Conservation (phyloP, 2,797 vertebrate species). For the Centropyge bicolor region DNA sequence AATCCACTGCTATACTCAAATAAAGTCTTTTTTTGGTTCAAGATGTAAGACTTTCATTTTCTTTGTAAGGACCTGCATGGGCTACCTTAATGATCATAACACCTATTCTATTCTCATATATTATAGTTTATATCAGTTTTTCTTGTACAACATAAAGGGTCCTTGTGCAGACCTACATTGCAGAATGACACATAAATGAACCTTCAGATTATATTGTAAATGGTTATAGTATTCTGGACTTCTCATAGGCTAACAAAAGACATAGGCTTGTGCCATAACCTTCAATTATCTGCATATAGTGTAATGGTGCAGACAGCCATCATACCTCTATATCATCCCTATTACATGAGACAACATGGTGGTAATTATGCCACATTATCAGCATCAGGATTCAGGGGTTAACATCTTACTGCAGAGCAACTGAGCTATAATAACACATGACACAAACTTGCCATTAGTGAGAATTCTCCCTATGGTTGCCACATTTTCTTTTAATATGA, state of each 20-base stretch:
- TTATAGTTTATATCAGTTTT: too few relatives aligned
- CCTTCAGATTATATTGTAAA: too few relatives aligned
- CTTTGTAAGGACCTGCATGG: not conserved
- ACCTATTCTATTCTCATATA: too few relatives aligned
- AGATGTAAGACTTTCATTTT: not conserved
- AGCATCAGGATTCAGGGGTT: slow-evolving; percentile 21
- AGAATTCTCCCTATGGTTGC: slow-evolving; percentile 47
- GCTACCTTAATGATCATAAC: not conserved
- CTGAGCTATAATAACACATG: slow-evolving; percentile 50
- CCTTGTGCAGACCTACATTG: too few relatives aligned
- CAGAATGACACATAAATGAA: too few relatives aligned
- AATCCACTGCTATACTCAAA: too few relatives aligned
- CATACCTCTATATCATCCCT: slow-evolving; percentile 38
- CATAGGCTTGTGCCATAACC: not conserved
- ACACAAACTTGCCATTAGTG: slow-evolving; percentile 58
- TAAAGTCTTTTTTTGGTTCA: too few relatives aligned
- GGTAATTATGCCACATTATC: slow-evolving; percentile 33
- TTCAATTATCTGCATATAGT: slow-evolving; percentile 17
- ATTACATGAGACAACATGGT: slow-evolving; percentile 33
- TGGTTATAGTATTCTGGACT: too few relatives aligned
- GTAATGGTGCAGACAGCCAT: slow-evolving; percentile 12
- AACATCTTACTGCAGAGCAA: slow-evolving; percentile 45
- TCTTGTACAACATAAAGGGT: too few relatives aligned
- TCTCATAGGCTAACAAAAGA: too few relatives aligned
- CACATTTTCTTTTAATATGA: slow-evolving; percentile 71